Evolutionary conservation across 1,140 invertebrate species (phyloP), one percentile per base, ranked within the genome.

Genomic region (Drosophila azteca): DNA sequence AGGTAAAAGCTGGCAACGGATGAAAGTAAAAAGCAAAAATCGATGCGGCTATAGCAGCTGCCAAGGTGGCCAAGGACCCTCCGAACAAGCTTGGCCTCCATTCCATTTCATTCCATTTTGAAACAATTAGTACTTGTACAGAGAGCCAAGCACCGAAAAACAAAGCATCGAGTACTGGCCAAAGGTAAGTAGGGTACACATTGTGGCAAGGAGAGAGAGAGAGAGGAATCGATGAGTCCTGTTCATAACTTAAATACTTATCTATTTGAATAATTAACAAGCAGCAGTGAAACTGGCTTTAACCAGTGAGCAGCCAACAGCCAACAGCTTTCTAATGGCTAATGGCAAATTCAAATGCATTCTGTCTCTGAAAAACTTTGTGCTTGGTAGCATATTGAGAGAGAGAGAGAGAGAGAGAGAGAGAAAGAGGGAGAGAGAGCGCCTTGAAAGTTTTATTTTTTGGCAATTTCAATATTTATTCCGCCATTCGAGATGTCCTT

Each of bases 381-480:
- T 51, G 69, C 53, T 58, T 70, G 69, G 64, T 50, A 70, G 65
- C 65, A 70, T 69, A 70, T 70, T 70, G 64, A 58, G 67, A 58
- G 64, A 69, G 24, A 26, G 24, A 20, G 17, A 20, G 17, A 20
- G 17, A 20, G 17, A 20, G 17, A 20, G 64, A 58, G 24, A 26
- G 3, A 70, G 67, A n/a, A n/a, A 20, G 17, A 20, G 17, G 1
- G 17, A 20, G 64, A 58, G 24, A 26, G 3, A 70, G 67, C 43
- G 66, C 67, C 64, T 70, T 69, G 45, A 69, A 69, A 69, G 64
- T 69, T 69, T 69, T 43, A 48, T 66, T 74, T 73, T 73, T 72
- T 74, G 70, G 71, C 71, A 74, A 74, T 74, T 74, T 75, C 61
- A 74, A 74, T 74, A 74, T 74, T 74, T 73, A 74, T 74, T 44